Conservation (phyloP, 1,140 invertebrate species). For the Pantala flavescens region DNA sequence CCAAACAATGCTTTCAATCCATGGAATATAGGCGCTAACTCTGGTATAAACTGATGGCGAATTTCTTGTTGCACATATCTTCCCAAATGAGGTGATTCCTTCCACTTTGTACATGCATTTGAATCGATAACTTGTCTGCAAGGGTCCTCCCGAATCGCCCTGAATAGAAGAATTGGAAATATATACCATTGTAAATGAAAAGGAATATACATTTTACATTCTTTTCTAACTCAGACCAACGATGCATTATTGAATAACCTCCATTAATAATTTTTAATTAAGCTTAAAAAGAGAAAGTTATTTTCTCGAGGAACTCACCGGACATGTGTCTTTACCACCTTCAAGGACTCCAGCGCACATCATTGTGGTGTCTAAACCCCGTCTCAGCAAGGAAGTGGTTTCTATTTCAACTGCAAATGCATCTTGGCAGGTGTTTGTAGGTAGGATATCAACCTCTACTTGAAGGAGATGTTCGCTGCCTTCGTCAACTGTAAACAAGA, state of each 20-base stretch:
- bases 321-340: constrained; percentile 66
- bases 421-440: not conserved
- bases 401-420: constrained; percentile 16
- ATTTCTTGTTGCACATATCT: constrained; percentile 45
- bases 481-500: too few species aligned
- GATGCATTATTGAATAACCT: too few species aligned
- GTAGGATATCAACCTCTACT: too few species aligned
- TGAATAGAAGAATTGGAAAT: constrained; percentile 30
- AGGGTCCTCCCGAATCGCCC: constrained; percentile 66
- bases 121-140: constrained; percentile 35
- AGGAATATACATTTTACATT: not conserved
- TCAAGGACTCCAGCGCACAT: constrained; percentile 59
- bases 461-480: too few species aligned
- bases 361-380: constrained; percentile 42
- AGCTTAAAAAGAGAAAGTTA: not conserved
- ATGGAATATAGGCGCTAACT: constrained; percentile 55
- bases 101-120: constrained; percentile 42
- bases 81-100: constrained; percentile 60
- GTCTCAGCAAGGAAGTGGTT: constrained; percentile 35
- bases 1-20: constrained; percentile 64
- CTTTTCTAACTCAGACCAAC: too few species aligned
- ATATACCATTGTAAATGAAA: too few species aligned
- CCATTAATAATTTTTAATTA: too few species aligned
- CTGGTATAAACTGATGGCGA: constrained; percentile 59
- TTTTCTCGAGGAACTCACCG: constrained; percentile 36